Percentiles rank a stretch among this genome's conserved stretches.
Conservation (phyloP, 2,113 vertebrate genomes). For the Notechis scutatus region DNA sequence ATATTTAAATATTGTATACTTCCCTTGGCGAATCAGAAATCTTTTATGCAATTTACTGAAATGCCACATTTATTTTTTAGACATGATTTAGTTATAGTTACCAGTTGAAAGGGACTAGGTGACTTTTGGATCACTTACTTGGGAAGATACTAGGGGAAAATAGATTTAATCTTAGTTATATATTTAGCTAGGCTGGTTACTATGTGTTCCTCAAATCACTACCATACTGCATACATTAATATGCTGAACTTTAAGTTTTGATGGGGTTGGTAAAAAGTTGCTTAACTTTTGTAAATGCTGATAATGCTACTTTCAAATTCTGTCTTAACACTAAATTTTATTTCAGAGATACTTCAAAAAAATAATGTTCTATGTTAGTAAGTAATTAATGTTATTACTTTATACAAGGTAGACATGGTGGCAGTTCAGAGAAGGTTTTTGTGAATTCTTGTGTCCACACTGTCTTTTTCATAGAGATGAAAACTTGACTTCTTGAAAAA, state of each 20-base stretch:
- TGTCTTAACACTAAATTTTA: conserved; percentile 6
- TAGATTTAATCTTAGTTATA: not conserved
- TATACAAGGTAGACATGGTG: not conserved
- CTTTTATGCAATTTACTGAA: conserved; percentile 10
- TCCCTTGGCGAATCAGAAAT: conserved; percentile 18
- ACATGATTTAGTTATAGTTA: conserved; percentile 28
- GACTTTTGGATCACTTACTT: conserved; percentile 45
- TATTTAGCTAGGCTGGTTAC: conserved; percentile 5
- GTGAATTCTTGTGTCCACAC: not conserved
- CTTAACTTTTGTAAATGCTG: conserved; percentile 19
- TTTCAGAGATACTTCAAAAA: not conserved
- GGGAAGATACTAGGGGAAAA: conserved; percentile 41
- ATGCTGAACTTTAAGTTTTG: conserved; percentile 19
- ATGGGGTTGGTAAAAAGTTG: not conserved
- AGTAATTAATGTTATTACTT: not conserved
- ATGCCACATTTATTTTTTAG: conserved; percentile 18
- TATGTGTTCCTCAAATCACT: conserved; percentile 9
- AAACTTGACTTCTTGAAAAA: not conserved
- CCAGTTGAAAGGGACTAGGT: not conserved
- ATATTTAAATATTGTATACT: conserved; percentile 8
- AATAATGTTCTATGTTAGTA: not conserved
- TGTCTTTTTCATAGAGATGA: not conserved
- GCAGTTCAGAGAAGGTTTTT: not conserved
- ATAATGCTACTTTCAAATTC: conserved; percentile 29
- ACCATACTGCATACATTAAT: conserved; percentile 13